Percentiles rank a stretch among this genome's conserved stretches.
These are phyloP conservation scores for Ptychochromis oligacanthus DNA, from an alignment of 2,113 vertebrate genomes.

Conservation along the genomic window DNA sequence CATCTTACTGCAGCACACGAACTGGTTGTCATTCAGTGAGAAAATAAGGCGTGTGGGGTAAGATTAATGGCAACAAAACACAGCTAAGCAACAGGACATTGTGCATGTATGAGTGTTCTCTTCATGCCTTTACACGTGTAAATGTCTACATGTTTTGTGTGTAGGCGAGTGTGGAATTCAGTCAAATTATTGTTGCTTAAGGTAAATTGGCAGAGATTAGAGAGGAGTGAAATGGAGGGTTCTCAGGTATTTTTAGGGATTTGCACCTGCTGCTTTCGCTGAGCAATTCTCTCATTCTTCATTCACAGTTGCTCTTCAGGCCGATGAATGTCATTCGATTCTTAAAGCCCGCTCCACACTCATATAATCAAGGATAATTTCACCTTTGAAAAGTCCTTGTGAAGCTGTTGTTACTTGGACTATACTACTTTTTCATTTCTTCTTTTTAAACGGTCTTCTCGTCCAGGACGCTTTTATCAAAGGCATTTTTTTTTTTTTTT, in stretches of 20 bases:
- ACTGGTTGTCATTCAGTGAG: constrained; percentile 40
- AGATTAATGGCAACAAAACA: constrained; percentile 31
- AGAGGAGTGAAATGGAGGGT: constrained; percentile 7
- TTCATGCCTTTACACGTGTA: constrained; percentile 2
- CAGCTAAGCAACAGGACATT: neutral
- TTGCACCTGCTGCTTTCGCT: neutral
- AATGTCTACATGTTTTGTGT: neutral
- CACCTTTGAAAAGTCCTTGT: constrained; percentile 63
- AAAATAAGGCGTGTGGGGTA: constrained; percentile 11
- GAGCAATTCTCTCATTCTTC: constrained; percentile 36
- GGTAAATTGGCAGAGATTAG: constrained; percentile 30
- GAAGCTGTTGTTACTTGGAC: constrained; percentile 28
- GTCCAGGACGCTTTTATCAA: neutral
- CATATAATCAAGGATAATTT: constrained; percentile 58
- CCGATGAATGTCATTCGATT: constrained; percentile 42
- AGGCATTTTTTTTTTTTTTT: too few relatives aligned
- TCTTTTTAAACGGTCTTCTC: constrained; percentile 3
- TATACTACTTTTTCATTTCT: constrained; percentile 3
- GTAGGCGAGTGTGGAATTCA: neutral
- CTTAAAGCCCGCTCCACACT: constrained; percentile 40
- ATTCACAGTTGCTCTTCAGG: constrained; percentile 34
- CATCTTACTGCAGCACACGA: neutral
- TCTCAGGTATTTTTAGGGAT: constrained; percentile 54
- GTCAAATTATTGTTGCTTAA: constrained; percentile 17
- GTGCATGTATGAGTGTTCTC: constrained; percentile 8